A percentile compares a stretch with the other conserved stretches of the same genome.
Conservation (phyloP, 2,113 vertebrate genomes). For the Atlantisia rogersi region DNA sequence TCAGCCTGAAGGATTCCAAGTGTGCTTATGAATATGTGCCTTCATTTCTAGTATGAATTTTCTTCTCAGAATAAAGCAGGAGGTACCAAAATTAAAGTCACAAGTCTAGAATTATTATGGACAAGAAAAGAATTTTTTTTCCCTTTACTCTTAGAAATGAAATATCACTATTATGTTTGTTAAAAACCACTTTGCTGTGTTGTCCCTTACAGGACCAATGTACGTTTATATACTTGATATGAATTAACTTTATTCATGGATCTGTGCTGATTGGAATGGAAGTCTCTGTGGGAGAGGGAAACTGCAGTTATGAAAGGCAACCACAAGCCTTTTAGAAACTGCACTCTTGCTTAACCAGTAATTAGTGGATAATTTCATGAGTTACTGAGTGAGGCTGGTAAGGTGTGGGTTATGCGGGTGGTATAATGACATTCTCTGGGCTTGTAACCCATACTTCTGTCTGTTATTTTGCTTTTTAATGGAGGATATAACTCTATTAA, state of each 20-base stretch:
- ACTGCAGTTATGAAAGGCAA: not conserved
- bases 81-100: not conserved
- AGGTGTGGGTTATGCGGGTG: not conserved
- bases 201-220: not conserved
- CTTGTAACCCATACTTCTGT: not conserved
- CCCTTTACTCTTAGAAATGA: not conserved
- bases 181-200: not conserved
- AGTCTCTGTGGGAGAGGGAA: not conserved
- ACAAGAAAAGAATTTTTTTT: not conserved
- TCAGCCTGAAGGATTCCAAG: not conserved
- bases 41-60: not conserved
- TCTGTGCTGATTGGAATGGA: not conserved
- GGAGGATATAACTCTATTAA: not conserved
- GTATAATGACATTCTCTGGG: not conserved
- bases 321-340: not conserved
- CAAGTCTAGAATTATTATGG: not conserved
- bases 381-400: not conserved
- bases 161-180: not conserved
- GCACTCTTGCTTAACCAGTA: not conserved
- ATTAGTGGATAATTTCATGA: not conserved
- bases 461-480: not conserved
- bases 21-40: not conserved
- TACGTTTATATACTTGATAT: not conserved
- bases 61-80: not conserved
- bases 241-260: not conserved